Evolutionary conservation across 2,888 invertebrate species (phyloP).

Genomic region (Platycnemis pennipes): DNA sequence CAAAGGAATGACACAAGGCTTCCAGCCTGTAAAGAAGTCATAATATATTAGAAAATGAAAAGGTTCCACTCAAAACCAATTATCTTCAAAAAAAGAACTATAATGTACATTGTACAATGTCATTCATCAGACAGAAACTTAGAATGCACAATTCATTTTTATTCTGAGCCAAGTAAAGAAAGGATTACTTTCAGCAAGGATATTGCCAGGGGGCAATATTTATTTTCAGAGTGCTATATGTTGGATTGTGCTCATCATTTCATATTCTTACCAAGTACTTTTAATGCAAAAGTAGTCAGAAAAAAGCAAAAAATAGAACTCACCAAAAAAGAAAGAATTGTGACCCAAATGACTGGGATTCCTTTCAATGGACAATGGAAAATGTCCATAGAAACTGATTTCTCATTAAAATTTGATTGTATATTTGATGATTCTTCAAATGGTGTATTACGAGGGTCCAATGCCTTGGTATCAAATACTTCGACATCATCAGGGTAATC

Average conservation of each 20-base stretch:
- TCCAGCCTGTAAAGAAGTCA: neutral
- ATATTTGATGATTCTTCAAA: neutral
- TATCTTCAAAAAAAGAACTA: neutral
- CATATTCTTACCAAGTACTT: too few relatives aligned
- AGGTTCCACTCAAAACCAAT: neutral
- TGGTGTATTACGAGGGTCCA: neutral
- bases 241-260: too few relatives aligned
- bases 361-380: neutral
- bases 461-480: constrained; percentile 9
- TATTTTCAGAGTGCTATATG: too few relatives aligned
- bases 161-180: too few relatives aligned
- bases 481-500: constrained; percentile 39
- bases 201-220: too few relatives aligned
- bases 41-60: neutral
- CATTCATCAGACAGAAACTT: neutral
- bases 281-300: too few relatives aligned
- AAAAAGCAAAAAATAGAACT: neutral
- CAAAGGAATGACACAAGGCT: neutral
- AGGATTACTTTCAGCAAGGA: too few relatives aligned
- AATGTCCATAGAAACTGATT: neutral
- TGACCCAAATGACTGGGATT: neutral
- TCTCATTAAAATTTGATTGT: neutral
- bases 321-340: constrained; percentile 1
- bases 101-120: neutral
- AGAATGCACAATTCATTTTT: neutral